Percentiles rank a stretch among this genome's conserved stretches.
phyloP scores from a whole-genome alignment of 2,797 vertebrate genomes.

The Chrosomus eos region DNA sequence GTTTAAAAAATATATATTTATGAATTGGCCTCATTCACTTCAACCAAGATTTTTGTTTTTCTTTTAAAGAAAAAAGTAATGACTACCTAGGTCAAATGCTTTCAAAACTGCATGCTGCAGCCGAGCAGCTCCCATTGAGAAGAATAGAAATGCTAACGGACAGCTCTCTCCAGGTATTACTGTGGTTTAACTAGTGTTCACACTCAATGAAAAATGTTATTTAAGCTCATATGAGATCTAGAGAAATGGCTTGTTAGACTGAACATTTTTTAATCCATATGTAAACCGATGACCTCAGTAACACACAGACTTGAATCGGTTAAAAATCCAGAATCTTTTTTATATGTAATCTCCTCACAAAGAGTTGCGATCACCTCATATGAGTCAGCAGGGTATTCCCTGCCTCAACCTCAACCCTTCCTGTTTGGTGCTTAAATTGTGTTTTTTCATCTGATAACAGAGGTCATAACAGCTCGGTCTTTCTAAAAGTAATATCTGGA shows the following conservation, averaged over 20 bases:
- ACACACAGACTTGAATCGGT: background rate
- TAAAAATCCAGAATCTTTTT: conserved; percentile 57
- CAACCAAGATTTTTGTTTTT: too few relatives aligned
- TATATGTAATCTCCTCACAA: conserved; percentile 59
- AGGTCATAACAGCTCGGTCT: background rate
- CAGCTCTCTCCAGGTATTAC: too few relatives aligned
- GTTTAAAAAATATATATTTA: too few relatives aligned
- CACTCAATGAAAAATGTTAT: background rate
- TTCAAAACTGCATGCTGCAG: background rate
- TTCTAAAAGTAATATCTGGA: background rate
- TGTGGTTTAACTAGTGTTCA: background rate
- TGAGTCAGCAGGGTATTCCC: conserved; percentile 71
- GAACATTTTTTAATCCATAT: background rate
- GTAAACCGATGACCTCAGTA: background rate
- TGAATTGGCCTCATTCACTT: too few relatives aligned
- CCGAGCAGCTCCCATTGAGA: background rate
- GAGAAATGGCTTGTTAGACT: background rate
- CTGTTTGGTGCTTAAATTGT: conserved; percentile 64
- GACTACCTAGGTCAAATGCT: background rate
- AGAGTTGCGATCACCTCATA: conserved; percentile 56
- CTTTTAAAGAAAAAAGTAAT: too few relatives aligned
- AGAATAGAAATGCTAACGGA: background rate
- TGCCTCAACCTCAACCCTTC: conserved; percentile 63
- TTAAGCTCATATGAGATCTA: too few relatives aligned
- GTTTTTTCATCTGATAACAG: conserved; percentile 41